Evolutionary conservation across 2,888 invertebrate genomes (phyloP).

Genomic region (Drosophila suboccidentalis): DNA sequence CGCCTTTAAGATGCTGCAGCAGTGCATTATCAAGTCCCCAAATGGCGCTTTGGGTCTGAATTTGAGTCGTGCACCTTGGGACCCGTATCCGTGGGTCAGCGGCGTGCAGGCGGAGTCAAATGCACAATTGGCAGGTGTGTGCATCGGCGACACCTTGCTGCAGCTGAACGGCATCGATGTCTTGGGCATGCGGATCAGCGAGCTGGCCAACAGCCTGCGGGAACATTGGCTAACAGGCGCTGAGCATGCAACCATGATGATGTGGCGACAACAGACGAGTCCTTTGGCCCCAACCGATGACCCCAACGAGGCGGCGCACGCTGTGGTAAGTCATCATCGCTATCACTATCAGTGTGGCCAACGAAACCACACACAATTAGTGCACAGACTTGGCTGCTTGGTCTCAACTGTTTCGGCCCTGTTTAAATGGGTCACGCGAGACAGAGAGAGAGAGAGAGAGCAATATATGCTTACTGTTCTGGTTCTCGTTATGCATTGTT

Average conservation of each 20-base stretch:
- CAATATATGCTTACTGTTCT: conserved; percentile 29
- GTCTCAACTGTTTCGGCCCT: conserved; percentile 17
- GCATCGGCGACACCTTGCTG: conserved; percentile 90
- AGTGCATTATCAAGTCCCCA: conserved; percentile 84
- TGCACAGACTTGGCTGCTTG: not conserved
- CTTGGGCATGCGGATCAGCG: conserved; percentile 83
- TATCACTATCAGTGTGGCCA: not conserved
- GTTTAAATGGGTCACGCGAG: conserved; percentile 47
- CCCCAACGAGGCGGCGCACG: conserved; percentile 64
- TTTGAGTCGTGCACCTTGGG: conserved; percentile 91
- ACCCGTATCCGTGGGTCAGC: conserved; percentile 92
- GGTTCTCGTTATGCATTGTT: conserved; percentile 50
- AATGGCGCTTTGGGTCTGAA: conserved; percentile 90
- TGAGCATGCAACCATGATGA: conserved; percentile 79
- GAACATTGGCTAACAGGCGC: conserved; percentile 83
- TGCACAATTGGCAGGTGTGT: conserved; percentile 89
- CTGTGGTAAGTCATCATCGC: conserved; percentile 55
- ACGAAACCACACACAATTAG: not conserved
- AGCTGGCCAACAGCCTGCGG: conserved; percentile 82
- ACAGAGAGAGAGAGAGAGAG: conserved; percentile 4
- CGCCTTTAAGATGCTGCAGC: conserved; percentile 78
- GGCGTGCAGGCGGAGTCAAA: conserved; percentile 88
- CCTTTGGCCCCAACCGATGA: conserved; percentile 34
- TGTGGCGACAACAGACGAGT: conserved; percentile 83
- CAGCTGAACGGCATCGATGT: conserved; percentile 86